phyloP scores from a whole-genome alignment of 2,888 invertebrate species.

The Aethes cnicana region DNA sequence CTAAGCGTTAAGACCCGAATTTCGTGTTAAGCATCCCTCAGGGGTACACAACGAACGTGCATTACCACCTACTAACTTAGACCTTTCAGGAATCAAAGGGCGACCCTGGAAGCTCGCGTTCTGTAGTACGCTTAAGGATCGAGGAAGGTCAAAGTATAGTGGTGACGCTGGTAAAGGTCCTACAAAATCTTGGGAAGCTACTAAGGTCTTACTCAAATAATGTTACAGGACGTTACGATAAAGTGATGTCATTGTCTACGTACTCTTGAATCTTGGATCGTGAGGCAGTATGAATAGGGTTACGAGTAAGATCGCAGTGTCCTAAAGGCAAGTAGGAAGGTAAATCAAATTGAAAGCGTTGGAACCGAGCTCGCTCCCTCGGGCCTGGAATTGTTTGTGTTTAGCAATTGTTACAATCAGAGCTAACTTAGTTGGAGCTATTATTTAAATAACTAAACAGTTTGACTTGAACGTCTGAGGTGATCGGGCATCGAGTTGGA shows the following conservation, averaged over 20 bases:
- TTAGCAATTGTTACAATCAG: constrained; percentile 42
- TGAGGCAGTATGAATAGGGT: constrained; percentile 39
- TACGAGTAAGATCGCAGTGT: constrained; percentile 37
- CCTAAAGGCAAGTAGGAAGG: constrained; percentile 33
- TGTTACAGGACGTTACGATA: constrained; percentile 50
- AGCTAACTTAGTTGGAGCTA: constrained; percentile 21
- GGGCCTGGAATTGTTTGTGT: constrained; percentile 38
- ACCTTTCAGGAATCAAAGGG: constrained; percentile 44
- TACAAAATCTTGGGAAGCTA: constrained; percentile 52
- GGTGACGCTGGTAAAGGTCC: constrained; percentile 41
- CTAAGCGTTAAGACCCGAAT: constrained; percentile 70
- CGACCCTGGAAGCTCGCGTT: constrained; percentile 35
- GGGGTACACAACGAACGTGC: constrained; percentile 59
- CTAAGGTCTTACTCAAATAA: constrained; percentile 52
- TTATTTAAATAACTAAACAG: constrained; percentile 28
- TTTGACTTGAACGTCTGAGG: constrained; percentile 1
- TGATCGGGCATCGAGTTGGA: constrained; percentile 1
- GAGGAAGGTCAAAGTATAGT: constrained; percentile 43
- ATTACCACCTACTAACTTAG: constrained; percentile 68
- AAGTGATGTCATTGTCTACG: constrained; percentile 35
- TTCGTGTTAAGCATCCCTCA: constrained; percentile 68
- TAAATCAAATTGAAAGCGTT: constrained; percentile 50
- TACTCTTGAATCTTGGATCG: constrained; percentile 37
- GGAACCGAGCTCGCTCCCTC: constrained; percentile 35
- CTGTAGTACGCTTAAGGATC: constrained; percentile 29